Evolutionary conservation across 2,888 invertebrate genomes (phyloP), one percentile per base, ranked within the genome.

Genomic region (Poecilus cupreus): DNA sequence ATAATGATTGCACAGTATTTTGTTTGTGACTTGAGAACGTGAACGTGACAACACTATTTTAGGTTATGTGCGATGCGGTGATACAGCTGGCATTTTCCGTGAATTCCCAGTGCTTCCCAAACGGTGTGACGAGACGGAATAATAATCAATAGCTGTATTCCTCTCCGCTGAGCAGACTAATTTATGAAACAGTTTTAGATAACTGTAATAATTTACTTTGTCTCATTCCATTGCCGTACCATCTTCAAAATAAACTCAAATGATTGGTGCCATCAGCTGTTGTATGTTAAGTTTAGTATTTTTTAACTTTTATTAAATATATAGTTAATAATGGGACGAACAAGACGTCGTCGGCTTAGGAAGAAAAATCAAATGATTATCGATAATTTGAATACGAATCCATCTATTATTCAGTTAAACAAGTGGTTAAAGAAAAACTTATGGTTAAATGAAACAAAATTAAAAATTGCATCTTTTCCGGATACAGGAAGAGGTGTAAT

Each of bases 401-500:
- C 86, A 83, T 89, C 90, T 86, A 86, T 91, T 43, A 88, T 92
- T 84, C 87, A 88, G 83, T 87, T 93, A 37, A 91, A 91, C 83
- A 88, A 90, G 81, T 92, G 93, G 93, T 88, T 93, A 82, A 86
- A 88, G 20, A 86, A 88, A 76, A 88, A 91, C 83, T 91, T 91
- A 72, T 92, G 94, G 91, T 88, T 88, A 57, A 91, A 93, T 83
- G 90, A 91, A 57, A 90, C 90, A 13, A 90, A 91, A 82, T 87
- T 95, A 18, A 88, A 88, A 22, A 88, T 93, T n/a, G 90, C 91
- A 5, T 85, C 90, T 80, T 96, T 95, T 88, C 83, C 90, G 24
- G 86, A 89, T 8, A 96, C 95, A 3, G 96, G 96, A 6, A 91
- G 96, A 80, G 97, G 97, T 20, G 89, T 97, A 22, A 90, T 92